Conservation (phyloP, 1,140 invertebrate species). For the Drosophila asahinai region DNA sequence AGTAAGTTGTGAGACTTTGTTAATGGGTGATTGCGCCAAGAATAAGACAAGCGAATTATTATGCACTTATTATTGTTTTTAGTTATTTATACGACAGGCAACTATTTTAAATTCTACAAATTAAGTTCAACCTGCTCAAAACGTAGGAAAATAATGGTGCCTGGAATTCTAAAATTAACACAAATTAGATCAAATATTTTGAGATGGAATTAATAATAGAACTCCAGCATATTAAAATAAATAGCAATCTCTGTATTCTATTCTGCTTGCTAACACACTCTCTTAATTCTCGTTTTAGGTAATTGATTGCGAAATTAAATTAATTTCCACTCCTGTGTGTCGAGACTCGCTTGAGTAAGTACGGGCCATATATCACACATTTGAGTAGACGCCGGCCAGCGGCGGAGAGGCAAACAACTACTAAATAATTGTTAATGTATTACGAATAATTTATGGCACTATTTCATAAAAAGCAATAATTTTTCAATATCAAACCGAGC, state of each 20-base stretch:
- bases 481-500: slow-evolving; percentile 82
- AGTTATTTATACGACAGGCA: neutral
- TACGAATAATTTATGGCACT: slow-evolving; percentile 83
- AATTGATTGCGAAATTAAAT: slow-evolving; percentile 75
- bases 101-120: neutral
- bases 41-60: neutral
- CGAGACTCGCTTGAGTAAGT: slow-evolving; percentile 70
- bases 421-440: slow-evolving; percentile 84
- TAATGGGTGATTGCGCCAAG: neutral
- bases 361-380: slow-evolving; percentile 71
- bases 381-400: slow-evolving; percentile 60
- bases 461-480: slow-evolving; percentile 84
- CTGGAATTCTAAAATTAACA: neutral
- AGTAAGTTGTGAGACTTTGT: slow-evolving; percentile 4
- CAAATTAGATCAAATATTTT: neutral
- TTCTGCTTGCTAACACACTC: slow-evolving; percentile 18
- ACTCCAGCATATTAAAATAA: neutral
- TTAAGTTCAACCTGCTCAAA: neutral
- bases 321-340: slow-evolving; percentile 59
- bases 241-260: neutral
- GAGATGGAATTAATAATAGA: neutral
- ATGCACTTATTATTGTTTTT: neutral
- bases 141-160: too few species aligned
- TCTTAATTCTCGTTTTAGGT: slow-evolving; percentile 63
- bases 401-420: slow-evolving; percentile 67